These are phyloP conservation scores for Dendrocopos noguchii DNA, from an alignment of 2,113 vertebrate species.

Conservation along the genomic window DNA sequence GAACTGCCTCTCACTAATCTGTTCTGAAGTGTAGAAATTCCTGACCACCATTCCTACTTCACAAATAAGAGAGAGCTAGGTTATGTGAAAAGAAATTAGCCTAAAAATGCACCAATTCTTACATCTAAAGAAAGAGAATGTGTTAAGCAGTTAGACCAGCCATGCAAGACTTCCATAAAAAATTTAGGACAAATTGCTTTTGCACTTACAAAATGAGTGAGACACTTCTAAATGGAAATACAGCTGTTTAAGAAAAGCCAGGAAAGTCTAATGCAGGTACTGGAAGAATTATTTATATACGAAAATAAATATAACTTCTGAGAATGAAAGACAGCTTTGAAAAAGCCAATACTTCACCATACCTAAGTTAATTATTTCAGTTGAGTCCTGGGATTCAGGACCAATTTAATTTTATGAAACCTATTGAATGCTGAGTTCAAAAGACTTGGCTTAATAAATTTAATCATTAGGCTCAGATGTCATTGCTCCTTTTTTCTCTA, in stretches of 20 bases:
- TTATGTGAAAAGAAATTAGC: background rate
- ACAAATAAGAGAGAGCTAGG: background rate
- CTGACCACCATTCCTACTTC: background rate
- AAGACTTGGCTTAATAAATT: background rate
- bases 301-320: background rate
- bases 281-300: background rate
- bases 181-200: background rate
- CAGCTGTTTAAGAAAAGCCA: background rate
- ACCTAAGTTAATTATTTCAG: background rate
- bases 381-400: background rate
- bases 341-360: background rate
- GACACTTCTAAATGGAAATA: background rate
- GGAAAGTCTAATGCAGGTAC: accelerated
- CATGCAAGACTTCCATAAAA: background rate
- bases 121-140: background rate
- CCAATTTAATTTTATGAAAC: background rate
- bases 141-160: background rate
- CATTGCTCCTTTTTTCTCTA: background rate
- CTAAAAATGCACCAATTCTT: background rate
- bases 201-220: background rate
- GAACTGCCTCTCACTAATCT: background rate
- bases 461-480: background rate
- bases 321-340: background rate
- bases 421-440: background rate
- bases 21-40: background rate